Evolutionary conservation across 1,140 invertebrate species (phyloP).

Genomic region (Camponotus vicinus): DNA sequence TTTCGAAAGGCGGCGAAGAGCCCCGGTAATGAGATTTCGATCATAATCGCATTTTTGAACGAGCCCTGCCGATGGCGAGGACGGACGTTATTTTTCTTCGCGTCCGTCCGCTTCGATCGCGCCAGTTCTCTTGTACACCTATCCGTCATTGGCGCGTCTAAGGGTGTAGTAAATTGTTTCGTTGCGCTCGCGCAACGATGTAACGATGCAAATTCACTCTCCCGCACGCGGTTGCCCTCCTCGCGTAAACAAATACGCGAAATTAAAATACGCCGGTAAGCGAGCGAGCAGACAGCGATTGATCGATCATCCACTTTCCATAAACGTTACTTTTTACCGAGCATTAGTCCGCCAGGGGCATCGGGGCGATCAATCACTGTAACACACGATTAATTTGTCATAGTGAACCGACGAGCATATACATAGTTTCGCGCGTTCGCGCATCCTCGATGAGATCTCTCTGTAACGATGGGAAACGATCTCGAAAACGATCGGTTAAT

Average conservation of each 20-base stretch:
- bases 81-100: constrained; percentile 54
- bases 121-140: constrained; percentile 32
- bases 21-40: constrained; percentile 56
- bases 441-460: constrained; percentile 2
- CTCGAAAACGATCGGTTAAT: constrained; percentile 26
- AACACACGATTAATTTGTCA: constrained; percentile 63
- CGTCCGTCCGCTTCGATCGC: constrained; percentile 3
- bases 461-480: neutral
- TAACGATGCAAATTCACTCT: constrained; percentile 60
- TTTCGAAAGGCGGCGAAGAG: constrained; percentile 28
- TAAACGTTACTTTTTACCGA: constrained; percentile 62
- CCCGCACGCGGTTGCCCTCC: constrained; percentile 6
- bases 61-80: neutral
- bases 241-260: constrained; percentile 59
- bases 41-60: constrained; percentile 59
- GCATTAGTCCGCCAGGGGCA: constrained; percentile 56
- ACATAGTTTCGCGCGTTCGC: constrained; percentile 30
- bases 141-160: constrained; percentile 55
- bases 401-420: constrained; percentile 45
- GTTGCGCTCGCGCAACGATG: constrained; percentile 37
- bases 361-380: constrained; percentile 58
- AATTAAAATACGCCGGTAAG: constrained; percentile 59
- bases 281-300: constrained; percentile 55
- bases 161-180: constrained; percentile 61
- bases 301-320: constrained; percentile 63